Percentiles rank a stretch among this genome's conserved stretches.
Conservation (phyloP, 2,888 invertebrate genomes). For the Coremacera marginata region DNA sequence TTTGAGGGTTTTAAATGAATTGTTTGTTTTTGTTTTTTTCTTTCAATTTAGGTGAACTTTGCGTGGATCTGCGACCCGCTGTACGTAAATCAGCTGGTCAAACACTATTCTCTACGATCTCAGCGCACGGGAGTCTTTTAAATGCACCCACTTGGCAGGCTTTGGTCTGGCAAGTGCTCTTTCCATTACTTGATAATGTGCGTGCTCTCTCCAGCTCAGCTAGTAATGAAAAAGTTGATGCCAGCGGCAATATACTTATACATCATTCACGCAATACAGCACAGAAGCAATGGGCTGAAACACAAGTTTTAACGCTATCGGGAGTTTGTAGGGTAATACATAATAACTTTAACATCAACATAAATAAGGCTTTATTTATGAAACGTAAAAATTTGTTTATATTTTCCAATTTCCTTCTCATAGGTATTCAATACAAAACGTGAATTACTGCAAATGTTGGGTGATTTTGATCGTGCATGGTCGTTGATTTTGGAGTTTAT, state of each 20-base stretch:
- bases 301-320: constrained; percentile 90
- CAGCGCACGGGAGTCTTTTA: constrained; percentile 92
- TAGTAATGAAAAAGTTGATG: constrained; percentile 81
- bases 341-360: too few species aligned
- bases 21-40: constrained; percentile 3
- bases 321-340: constrained; percentile 86
- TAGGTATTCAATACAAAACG: constrained; percentile 88
- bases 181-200: constrained; percentile 94
- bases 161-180: constrained; percentile 94
- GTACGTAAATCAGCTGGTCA: constrained; percentile 97
- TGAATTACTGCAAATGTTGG: constrained; percentile 83
- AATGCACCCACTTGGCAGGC: constrained; percentile 93
- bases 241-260: constrained; percentile 93
- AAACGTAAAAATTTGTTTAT: neutral
- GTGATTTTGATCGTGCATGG: constrained; percentile 96
- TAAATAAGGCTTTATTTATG: too few species aligned
- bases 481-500: constrained; percentile 92
- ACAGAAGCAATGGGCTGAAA: constrained; percentile 99
- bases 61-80: constrained; percentile 95
- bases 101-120: constrained; percentile 96
- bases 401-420: neutral
- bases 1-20: neutral
- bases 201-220: constrained; percentile 76
- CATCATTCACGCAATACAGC: constrained; percentile 99
- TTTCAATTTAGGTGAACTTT: constrained; percentile 77